Conservation (phyloP, 2,113 vertebrate genomes). For the Uria aalge region DNA sequence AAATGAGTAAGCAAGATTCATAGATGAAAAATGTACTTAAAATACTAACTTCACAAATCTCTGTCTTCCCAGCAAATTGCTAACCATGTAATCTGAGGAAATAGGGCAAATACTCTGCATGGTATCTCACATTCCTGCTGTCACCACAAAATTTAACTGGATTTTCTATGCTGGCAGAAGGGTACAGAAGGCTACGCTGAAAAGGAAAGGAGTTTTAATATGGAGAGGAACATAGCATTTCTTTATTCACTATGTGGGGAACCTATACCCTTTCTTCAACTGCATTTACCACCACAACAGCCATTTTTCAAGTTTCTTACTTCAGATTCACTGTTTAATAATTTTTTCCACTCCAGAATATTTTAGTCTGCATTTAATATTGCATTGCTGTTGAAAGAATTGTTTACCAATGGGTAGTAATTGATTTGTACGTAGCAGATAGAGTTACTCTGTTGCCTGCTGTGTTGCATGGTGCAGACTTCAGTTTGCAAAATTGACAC, state of each 20-base stretch:
- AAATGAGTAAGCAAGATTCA: neutral
- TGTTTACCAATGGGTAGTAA: neutral
- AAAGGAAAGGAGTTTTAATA: neutral
- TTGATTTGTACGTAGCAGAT: neutral
- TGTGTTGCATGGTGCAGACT: neutral
- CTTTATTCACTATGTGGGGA: neutral
- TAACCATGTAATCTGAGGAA: neutral
- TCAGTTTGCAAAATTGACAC: slow-evolving; percentile 41
- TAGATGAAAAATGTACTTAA: neutral
- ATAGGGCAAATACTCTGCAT: neutral
- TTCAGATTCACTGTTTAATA: neutral
- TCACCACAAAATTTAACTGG: neutral
- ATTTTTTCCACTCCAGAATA: neutral
- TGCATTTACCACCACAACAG: neutral
- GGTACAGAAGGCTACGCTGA: neutral
- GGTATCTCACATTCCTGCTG: neutral
- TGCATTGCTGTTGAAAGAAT: neutral
- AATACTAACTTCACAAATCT: neutral
- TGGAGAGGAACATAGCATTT: neutral
- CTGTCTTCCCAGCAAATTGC: neutral
- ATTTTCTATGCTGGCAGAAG: neutral
- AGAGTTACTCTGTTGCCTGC: neutral
- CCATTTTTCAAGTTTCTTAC: neutral
- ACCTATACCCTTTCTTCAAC: neutral
- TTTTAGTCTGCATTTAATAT: neutral